A percentile compares a stretch with the other conserved stretches of the same genome.
These are phyloP conservation scores for Endomychus coccineus DNA, from an alignment of 2,888 invertebrate species.

Conservation along the genomic window DNA sequence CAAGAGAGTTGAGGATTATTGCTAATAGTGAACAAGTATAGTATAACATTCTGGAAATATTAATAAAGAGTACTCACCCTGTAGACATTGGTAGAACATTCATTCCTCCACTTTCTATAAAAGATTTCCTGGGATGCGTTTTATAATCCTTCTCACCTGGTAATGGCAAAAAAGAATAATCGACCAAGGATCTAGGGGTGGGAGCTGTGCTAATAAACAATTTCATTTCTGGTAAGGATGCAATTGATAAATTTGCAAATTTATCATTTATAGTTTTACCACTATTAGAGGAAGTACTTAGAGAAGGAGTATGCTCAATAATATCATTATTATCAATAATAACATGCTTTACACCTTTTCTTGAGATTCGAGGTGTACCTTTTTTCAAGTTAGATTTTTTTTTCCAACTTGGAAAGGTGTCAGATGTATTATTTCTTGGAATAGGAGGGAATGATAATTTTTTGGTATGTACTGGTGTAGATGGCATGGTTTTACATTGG, in stretches of 20 bases:
- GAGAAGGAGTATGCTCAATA: slow-evolving; percentile 37
- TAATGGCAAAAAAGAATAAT: slow-evolving; percentile 37
- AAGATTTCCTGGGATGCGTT: slow-evolving; percentile 48
- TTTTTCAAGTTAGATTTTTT: slow-evolving; percentile 22
- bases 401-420: slow-evolving; percentile 9
- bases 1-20: neutral
- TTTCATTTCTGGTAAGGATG: slow-evolving; percentile 9
- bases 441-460: slow-evolving; percentile 6
- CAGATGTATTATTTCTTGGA: slow-evolving; percentile 1
- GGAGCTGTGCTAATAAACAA: slow-evolving; percentile 20
- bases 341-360: slow-evolving; percentile 29
- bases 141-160: slow-evolving; percentile 45
- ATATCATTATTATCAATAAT: slow-evolving; percentile 38
- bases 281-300: slow-evolving; percentile 31
- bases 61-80: slow-evolving; percentile 33
- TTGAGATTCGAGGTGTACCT: neutral
- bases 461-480: slow-evolving; percentile 34
- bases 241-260: slow-evolving; percentile 22
- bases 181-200: slow-evolving; percentile 35
- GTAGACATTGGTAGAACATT: slow-evolving; percentile 54
- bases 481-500: slow-evolving; percentile 37
- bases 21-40: no score
- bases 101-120: slow-evolving; percentile 53
- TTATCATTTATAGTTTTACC: slow-evolving; percentile 27
- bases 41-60: slow-evolving; percentile 4